Base-by-base conservation (phyloP, 2,888 invertebrate genomes). In the Automeris io region DNA sequence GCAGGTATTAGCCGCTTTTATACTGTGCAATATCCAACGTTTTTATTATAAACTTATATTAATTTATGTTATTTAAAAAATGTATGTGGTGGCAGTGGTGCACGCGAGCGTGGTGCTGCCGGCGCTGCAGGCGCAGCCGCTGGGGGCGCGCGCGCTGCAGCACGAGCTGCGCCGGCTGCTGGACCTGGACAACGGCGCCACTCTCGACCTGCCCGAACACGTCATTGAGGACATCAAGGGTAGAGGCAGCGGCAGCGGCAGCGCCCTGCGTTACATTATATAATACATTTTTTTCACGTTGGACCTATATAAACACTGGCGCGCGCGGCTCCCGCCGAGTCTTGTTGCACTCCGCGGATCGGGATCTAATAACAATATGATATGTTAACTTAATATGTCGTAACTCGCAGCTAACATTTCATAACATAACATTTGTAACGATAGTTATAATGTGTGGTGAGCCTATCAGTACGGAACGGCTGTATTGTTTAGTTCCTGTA, bases 61-160 rank as follows among this genome's bases (percentile, higher is more conserved):
- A 26, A 3, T 11, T 12, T 2, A 11, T 3, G 11, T 2, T 6
- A 6, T 12, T 35, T 2, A 5, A n/a, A 5, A 11, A 2, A 24
- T 9, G 24, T 9, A 23, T 24, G 18, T 13, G 8, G 29, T 32
- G 31, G 35, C 95, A 43, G 92, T 98, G 57, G 96, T 92, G 61
- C 93, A 96, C 78, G 94, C 96, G 2, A 91, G 95, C 34, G 95
- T 97, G 25, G 89, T 98, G 42, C 82, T 98, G 29, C 91, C 91
- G 60, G 94, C 95, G 2, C 91, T 95, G 88, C 94, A 96, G 75
- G 90, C 94, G 32, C 89, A 93, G 54, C 93, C 95, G 26, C 85
- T 95, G 24, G 98, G 91, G 7, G 92, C 93, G 9, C 88, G 90
- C 64, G 90, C 92, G 3, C 80, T 95, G 40, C 92, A 93, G 53